Percentiles rank a stretch among this genome's conserved stretches.
phyloP scores from a whole-genome alignment of 2,113 vertebrate species.

The Tiliqua scincoides region DNA sequence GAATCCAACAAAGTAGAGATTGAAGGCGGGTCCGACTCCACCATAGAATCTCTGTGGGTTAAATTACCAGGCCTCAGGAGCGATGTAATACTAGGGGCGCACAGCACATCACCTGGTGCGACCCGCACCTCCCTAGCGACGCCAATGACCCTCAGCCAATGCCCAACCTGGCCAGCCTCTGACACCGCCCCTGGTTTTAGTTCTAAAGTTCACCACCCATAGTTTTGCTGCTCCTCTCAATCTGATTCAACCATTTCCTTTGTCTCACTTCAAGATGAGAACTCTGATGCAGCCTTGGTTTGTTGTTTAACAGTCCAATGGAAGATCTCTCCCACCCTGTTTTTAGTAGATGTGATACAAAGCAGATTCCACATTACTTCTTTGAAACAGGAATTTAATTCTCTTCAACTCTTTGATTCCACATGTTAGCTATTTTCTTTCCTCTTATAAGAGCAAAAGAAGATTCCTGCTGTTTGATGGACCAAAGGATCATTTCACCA shows the following conservation, averaged over 20 bases:
- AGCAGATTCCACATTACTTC: neutral
- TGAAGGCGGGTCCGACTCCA: too few species aligned
- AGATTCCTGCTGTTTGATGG: neutral
- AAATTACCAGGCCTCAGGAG: too few species aligned
- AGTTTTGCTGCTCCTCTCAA: neutral
- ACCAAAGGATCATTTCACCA: neutral
- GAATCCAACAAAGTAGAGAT: too few species aligned
- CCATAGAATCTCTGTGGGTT: too few species aligned
- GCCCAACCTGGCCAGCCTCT: too few species aligned
- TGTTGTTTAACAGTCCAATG: neutral
- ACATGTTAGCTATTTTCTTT: neutral
- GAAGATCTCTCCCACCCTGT: neutral
- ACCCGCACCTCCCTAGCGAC: too few species aligned
- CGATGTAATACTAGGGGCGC: too few species aligned
- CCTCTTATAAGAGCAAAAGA: neutral
- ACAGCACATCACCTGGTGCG: too few species aligned
- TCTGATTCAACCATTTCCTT: neutral
- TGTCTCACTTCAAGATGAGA: neutral
- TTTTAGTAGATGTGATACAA: neutral
- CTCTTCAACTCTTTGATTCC: neutral
- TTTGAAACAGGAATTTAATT: neutral
- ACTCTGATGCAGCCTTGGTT: neutral
- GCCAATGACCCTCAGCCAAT: too few species aligned
- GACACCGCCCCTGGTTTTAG: too few species aligned
- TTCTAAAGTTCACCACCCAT: neutral